phyloP scores from a whole-genome alignment of 1,140 invertebrate genomes.

The Papilio glaucus region DNA sequence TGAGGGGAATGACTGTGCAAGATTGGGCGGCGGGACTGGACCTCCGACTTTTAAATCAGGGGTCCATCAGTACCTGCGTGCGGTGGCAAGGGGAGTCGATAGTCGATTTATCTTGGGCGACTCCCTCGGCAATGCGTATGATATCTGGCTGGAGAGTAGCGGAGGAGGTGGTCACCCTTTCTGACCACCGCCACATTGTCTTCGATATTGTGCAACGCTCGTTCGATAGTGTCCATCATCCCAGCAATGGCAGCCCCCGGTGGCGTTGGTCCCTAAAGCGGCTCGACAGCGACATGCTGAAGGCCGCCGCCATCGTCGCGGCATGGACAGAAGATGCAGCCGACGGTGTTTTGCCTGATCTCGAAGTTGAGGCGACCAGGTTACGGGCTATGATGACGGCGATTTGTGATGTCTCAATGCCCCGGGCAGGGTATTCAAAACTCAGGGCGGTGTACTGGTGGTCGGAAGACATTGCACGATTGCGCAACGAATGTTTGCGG shows the following conservation, averaged over 20 bases:
- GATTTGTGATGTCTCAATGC: constrained; percentile 7
- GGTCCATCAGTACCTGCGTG: constrained; percentile 48
- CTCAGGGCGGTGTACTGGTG: constrained; percentile 55
- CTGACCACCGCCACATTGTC: constrained; percentile 58
- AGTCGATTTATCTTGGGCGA: constrained; percentile 52
- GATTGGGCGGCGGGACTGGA: constrained; percentile 46
- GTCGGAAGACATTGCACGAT: constrained; percentile 51
- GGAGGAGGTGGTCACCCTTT: constrained; percentile 50
- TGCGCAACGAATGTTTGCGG: constrained; percentile 47
- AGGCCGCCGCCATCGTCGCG: constrained; percentile 29
- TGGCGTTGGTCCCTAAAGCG: constrained; percentile 33
- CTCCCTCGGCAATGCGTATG: constrained; percentile 29
- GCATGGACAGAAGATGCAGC: too few relatives aligned
- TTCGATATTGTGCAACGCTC: constrained; percentile 15
- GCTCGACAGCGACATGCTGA: constrained; percentile 22
- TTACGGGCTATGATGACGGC: background rate
- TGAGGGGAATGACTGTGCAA: constrained; percentile 25
- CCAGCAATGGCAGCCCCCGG: background rate
- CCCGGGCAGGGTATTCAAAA: background rate
- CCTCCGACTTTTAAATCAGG: constrained; percentile 46
- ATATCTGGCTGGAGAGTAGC: constrained; percentile 48
- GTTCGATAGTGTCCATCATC: background rate
- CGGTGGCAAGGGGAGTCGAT: constrained; percentile 51
- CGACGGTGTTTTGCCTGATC: background rate
- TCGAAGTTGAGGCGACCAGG: background rate